Evolutionary conservation across 2,888 invertebrate genomes (phyloP).

Genomic region (Tipula confusa): DNA sequence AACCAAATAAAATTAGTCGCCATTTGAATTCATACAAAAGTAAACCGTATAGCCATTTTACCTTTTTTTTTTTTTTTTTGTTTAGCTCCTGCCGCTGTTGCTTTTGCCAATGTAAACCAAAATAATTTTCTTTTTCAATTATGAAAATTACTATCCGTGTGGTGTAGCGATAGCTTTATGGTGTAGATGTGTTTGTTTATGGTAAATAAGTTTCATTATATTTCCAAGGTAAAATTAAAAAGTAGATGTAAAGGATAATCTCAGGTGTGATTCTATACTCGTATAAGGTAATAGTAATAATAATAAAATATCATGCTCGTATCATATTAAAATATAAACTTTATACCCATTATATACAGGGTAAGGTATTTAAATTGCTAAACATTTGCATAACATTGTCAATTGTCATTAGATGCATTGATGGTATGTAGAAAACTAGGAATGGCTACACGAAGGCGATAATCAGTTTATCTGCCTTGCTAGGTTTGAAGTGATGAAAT

Average conservation of each 20-base stretch:
- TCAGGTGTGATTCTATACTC: constrained; percentile 25
- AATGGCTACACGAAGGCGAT: no score
- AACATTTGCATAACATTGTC: no score
- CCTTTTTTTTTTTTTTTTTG: neutral
- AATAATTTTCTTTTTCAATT: neutral
- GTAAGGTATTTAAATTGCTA: no score
- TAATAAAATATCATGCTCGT: neutral
- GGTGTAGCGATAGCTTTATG: neutral
- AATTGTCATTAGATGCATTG: no score
- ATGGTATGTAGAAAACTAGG: no score
- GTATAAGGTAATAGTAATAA: neutral
- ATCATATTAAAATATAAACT: neutral
- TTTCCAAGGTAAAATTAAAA: neutral
- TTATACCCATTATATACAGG: no score
- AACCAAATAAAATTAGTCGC: neutral
- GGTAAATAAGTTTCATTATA: neutral
- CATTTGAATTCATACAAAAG: neutral
- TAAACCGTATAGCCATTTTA: neutral
- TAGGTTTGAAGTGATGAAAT: no score
- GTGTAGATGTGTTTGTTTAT: neutral
- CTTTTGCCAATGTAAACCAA: neutral
- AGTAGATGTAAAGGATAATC: neutral
- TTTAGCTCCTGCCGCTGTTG: no score
- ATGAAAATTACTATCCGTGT: constrained; percentile 20
- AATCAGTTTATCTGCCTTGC: no score